Evolutionary conservation across 2,113 vertebrate species (phyloP).

Genomic region (Phylloscopus trochiloides): DNA sequence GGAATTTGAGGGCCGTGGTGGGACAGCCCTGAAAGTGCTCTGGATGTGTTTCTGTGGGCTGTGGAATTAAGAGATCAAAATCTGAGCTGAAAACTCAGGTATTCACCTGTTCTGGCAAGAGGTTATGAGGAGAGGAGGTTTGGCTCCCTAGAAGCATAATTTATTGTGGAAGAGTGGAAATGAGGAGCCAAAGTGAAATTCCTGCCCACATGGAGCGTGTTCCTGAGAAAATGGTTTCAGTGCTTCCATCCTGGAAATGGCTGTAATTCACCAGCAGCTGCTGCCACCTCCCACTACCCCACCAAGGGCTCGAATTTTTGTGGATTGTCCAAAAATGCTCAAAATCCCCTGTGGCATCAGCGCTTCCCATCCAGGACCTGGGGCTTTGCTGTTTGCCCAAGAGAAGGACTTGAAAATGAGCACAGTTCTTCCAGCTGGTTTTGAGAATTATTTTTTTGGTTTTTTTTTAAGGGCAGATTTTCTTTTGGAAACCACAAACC

Average conservation of each 20-base stretch:
- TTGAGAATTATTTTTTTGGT: not conserved
- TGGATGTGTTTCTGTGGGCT: not conserved
- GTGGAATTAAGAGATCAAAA: not conserved
- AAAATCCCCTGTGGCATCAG: not conserved
- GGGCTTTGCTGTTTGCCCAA: not conserved
- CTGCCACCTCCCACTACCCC: not conserved
- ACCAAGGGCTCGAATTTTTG: constrained; percentile 3
- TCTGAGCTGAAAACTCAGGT: not conserved
- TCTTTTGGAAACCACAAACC: not conserved
- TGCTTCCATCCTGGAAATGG: not conserved
- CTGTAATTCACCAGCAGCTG: not conserved
- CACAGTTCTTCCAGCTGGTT: not conserved
- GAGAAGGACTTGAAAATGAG: not conserved
- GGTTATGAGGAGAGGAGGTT: not conserved
- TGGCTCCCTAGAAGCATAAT: not conserved
- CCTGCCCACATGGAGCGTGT: not conserved
- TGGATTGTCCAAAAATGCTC: not conserved
- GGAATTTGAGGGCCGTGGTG: not conserved
- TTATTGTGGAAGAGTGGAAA: not conserved
- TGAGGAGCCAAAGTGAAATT: not conserved
- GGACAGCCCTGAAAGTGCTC: not conserved
- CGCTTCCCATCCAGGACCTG: not conserved
- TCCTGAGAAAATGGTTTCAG: not conserved
- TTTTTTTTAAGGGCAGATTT: not conserved
- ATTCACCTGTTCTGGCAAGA: not conserved